Conservation (phyloP, 1,140 invertebrate genomes). For the Amphibalanus amphitrite region DNA sequence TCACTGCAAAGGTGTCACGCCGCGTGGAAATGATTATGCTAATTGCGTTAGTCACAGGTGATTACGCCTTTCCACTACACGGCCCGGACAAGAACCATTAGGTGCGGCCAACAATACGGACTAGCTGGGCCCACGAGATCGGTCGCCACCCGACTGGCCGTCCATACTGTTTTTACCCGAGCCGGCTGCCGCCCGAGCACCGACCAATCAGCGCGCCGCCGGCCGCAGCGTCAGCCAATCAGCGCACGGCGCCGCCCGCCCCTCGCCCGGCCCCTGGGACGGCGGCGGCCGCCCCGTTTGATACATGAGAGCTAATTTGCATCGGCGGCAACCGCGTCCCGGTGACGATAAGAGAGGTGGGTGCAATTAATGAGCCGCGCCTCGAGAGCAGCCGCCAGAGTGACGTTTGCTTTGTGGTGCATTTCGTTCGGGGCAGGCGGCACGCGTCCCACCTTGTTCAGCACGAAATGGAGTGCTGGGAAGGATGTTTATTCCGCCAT, state of each 20-base stretch:
- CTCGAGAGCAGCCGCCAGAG: neutral
- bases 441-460: too few species aligned
- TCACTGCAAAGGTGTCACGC: neutral
- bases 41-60: slow-evolving; percentile 5
- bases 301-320: neutral
- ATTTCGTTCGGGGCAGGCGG: neutral
- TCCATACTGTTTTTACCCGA: slow-evolving; percentile 4
- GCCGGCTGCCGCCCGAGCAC: neutral
- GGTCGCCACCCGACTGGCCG: neutral
- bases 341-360: neutral
- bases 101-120: neutral
- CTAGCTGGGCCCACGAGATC: neutral
- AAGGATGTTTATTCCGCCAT: too few species aligned
- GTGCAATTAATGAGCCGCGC: neutral
- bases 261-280: too few species aligned
- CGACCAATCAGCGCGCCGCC: neutral
- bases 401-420: neutral
- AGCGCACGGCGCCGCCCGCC: neutral
- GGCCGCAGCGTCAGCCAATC: neutral
- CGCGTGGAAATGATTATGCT: slow-evolving; percentile 4
- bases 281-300: neutral
- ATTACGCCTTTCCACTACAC: slow-evolving; percentile 4
- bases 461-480: too few species aligned
- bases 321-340: neutral
- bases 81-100: neutral